A percentile compares a stretch with the other conserved stretches of the same genome.
Conservation (phyloP, 2,888 invertebrate species). For the Antheraea assamensis region DNA sequence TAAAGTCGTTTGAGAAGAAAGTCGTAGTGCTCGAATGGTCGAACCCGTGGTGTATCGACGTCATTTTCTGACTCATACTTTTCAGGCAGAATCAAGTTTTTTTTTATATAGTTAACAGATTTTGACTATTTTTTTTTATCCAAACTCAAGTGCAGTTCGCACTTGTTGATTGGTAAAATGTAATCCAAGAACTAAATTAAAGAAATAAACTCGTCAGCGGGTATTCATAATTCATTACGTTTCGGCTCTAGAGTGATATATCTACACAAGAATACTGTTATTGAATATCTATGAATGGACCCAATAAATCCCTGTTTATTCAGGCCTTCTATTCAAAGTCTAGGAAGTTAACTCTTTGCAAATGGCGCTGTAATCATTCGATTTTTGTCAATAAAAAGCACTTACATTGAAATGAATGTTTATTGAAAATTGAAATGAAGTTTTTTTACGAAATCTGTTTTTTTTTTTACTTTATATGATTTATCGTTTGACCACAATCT, state of each 20-base stretch:
- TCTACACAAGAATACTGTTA: background rate
- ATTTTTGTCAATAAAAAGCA: background rate
- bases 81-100: background rate
- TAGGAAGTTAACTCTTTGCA: background rate
- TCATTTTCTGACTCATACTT: background rate
- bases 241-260: background rate
- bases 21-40: background rate
- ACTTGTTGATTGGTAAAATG: background rate
- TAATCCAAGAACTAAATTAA: background rate
- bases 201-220: background rate
- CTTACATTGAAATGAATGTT: background rate
- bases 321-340: background rate
- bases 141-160: background rate
- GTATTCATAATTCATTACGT: background rate
- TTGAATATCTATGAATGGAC: background rate
- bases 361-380: background rate
- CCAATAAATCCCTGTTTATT: constrained; percentile 3
- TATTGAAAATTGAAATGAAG: background rate
- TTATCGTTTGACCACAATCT: too few relatives aligned
- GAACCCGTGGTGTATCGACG: background rate
- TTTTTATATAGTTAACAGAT: background rate
- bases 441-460: background rate
- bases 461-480: background rate
- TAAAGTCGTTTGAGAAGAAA: constrained; percentile 3
- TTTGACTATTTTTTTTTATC: background rate